A percentile compares a stretch with the other conserved stretches of the same genome.
Evolutionary conservation across 2,888 invertebrate genomes (phyloP).

Genomic region (Cryptus viduatorius): DNA sequence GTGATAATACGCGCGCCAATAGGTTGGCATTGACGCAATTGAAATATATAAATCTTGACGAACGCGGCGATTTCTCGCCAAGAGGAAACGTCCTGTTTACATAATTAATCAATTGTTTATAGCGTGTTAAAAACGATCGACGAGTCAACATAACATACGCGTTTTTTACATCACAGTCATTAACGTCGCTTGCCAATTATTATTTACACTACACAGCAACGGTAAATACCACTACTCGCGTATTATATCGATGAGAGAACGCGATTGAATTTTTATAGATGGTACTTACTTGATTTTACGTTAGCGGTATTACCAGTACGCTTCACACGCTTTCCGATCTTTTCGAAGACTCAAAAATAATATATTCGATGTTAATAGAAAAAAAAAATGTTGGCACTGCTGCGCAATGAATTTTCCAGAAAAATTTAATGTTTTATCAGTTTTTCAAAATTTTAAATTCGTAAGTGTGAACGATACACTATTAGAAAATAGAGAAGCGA

Average conservation of each 20-base stretch:
- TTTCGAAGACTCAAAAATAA: no score
- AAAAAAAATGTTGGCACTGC: no score
- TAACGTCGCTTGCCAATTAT: conserved; percentile 9
- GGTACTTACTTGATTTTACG: no score
- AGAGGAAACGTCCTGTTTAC: conserved; percentile 32
- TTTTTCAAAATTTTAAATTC: no score
- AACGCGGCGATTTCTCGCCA: not conserved
- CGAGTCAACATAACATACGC: not conserved
- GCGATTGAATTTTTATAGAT: conserved; percentile 14
- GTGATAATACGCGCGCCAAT: not conserved
- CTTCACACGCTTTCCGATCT: no score
- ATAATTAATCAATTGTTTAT: conserved; percentile 46
- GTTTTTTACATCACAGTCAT: not conserved
- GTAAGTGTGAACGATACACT: no score
- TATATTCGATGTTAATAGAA: no score
- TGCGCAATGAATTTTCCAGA: no score
- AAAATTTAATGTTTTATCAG: no score
- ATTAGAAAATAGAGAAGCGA: no score
- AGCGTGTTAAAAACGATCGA: not conserved
- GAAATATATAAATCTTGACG: not conserved
- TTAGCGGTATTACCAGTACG: no score
- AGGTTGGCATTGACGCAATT: conserved; percentile 1
- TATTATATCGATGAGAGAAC: not conserved
- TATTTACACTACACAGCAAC: not conserved
- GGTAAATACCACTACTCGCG: not conserved